Evolutionary conservation across 2,113 vertebrate genomes (phyloP), one percentile per base, ranked within the genome.

Genomic region (Rousettus leschenaultii): DNA sequence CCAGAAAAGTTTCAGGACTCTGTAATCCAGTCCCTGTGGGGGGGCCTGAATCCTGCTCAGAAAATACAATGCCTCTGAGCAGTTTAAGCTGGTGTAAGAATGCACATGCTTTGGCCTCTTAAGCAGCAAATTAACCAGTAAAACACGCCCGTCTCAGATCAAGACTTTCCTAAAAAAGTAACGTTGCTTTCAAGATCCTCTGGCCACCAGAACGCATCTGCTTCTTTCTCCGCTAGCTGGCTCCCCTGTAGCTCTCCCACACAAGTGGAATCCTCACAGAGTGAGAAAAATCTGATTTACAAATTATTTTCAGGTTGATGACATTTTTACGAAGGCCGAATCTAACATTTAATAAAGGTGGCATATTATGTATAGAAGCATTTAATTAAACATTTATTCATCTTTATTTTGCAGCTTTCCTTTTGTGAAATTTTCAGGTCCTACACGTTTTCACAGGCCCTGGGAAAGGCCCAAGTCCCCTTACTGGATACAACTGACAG

Each of bases 31-130:
- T 6, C 18, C 43, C 38, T 0, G 21, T 9, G 26, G 5, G 59
- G 1, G 1, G 10, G 66, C 35, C 71, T 28, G 35, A 48, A 16
- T 10, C 22, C 79, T 3, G 38, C 61, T 57, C 35, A 2, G 86
- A n/a, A 38, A 5, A 3, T 3, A 19, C 9, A 0, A 3, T 1
- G 33, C 15, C 13, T 7, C 1, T n/a, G 22, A 55, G 30, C 15
- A 14, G n/a, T 15, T 12, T 3, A 2, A 2, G 13, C 78, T 38
- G 6, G 1, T 5, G 0, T 0, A 26, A 18, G 13, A 21, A 59
- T 2, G 3, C 6, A 3, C 61, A 18, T 16, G 40, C 28, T 7
- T 9, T 16, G 59, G 71, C 33, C 38, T 9, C 19, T 48, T 0
- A 11, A 40, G 33, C 1, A 11, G n/a, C 24, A 7, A 40, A 19